Conservation (phyloP, 2,113 vertebrate species). For the Microcebus lehilahytsara region DNA sequence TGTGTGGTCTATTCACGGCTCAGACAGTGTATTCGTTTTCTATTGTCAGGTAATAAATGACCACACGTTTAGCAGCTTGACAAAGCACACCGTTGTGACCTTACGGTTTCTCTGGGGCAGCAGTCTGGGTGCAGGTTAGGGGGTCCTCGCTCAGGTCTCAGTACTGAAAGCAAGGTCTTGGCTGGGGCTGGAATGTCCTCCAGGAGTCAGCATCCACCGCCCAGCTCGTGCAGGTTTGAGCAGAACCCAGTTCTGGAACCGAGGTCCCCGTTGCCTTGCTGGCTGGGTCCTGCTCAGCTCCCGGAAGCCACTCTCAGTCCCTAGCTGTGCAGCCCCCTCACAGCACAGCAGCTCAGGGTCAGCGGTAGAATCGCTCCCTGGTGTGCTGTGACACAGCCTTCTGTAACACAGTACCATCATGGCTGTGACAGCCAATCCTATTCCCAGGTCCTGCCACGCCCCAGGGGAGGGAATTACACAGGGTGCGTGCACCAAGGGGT, state of each 20-base stretch:
- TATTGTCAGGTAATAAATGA: not conserved
- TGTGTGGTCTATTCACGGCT: not conserved
- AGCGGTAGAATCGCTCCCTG: not conserved
- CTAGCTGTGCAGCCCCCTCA: not conserved
- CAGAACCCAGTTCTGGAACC: not conserved
- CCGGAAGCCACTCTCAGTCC: not conserved
- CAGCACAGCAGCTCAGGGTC: not conserved
- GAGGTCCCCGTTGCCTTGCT: not conserved
- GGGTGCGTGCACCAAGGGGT: fast-evolving
- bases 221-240: not conserved
- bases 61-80: not conserved
- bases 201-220: not conserved
- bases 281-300: not conserved
- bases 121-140: not conserved
- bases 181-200: not conserved
- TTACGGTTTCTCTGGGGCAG: not conserved
- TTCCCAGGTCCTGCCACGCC: not conserved
- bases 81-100: not conserved
- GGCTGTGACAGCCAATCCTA: fast-evolving
- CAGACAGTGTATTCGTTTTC: not conserved
- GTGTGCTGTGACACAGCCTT: not conserved
- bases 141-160: not conserved
- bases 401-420: not conserved
- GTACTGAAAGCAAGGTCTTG: not conserved
- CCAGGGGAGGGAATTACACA: not conserved